Percentiles rank a stretch among this genome's conserved stretches.
These are phyloP conservation scores for Carettochelys insculpta DNA, from an alignment of 2,113 vertebrate species.

Conservation along the genomic window DNA sequence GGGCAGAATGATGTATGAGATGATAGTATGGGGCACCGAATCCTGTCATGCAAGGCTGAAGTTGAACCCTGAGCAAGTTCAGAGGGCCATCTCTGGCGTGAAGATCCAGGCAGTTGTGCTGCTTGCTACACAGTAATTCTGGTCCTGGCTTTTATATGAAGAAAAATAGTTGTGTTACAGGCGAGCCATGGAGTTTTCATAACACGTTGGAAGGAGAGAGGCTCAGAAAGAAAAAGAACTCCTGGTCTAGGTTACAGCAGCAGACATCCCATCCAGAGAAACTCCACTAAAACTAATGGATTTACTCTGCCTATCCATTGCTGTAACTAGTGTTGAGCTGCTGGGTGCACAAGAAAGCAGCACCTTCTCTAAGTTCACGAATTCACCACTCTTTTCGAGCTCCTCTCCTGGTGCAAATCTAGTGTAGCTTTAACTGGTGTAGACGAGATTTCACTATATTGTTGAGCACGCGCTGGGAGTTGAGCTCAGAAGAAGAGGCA, in stretches of 20 bases:
- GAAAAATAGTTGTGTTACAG: too few relatives aligned
- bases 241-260: not conserved
- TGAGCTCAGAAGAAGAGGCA: not conserved
- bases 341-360: not conserved
- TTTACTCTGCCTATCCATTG: not conserved
- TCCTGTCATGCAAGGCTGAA: too few relatives aligned
- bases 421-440: not conserved
- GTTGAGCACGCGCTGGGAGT: not conserved
- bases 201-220: too few relatives aligned
- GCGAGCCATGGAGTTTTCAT: too few relatives aligned
- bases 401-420: not conserved
- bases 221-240: too few relatives aligned
- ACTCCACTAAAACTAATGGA: not conserved
- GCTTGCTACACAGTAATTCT: too few relatives aligned
- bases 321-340: not conserved
- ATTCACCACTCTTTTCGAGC: not conserved
- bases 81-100: too few relatives aligned
- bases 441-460: not conserved
- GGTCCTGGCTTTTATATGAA: too few relatives aligned
- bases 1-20: too few relatives aligned
- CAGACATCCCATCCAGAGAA: not conserved
- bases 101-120: too few relatives aligned
- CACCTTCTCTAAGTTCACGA: not conserved
- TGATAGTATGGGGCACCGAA: too few relatives aligned
- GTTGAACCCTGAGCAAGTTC: too few relatives aligned